Base-by-base conservation (phyloP, 2,888 invertebrate species). In the Napeogenes inachia region DNA sequence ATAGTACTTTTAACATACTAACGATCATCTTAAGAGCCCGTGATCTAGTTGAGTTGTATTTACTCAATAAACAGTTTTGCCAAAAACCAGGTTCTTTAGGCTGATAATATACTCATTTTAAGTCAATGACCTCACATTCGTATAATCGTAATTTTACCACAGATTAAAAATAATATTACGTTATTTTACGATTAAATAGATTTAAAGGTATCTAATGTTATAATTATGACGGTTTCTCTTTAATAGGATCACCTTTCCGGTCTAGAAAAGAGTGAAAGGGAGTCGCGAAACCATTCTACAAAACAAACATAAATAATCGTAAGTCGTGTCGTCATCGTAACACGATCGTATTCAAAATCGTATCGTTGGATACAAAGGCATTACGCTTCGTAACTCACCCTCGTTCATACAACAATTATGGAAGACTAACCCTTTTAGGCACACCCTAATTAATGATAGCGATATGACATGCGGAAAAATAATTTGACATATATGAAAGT, bases 161-260 rank as follows among this genome's bases (percentile, higher is more conserved):
- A 30, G 50, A 50, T 50, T 50, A 50, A 30, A 50, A 47, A 13
- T 6, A n/a, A 13, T 47, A 50, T 30, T 50, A 50, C 12, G 42
- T 12, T 10, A 42, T 42, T 6, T 6, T 4, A 35, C 35, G 10
- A 42, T 42, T 42, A 42, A 42, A 42, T 42, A 42, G 1, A 10
- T 10, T 42, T 42, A 6, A 38, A 38, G 38, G 38, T 45, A 57
- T 58, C 59, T 62, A 58, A 47, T 42, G 46, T 54, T 59, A 13
- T 45, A 33, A 54, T 21, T 21, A 54, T 54, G 12, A 45, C 35
- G 67, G 85, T 87, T 85, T 87, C 86, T 80, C 84, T 78, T 78
- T 72, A 85, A 82, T 81, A 80, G 79, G 81, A 81, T 71, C 79
- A 73, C 70, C 77, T 76, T 82, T 84, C 81, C 82, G 79, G 56